Base-by-base conservation (phyloP, 2,888 invertebrate genomes). In the Dicyrtoma fusca region DNA sequence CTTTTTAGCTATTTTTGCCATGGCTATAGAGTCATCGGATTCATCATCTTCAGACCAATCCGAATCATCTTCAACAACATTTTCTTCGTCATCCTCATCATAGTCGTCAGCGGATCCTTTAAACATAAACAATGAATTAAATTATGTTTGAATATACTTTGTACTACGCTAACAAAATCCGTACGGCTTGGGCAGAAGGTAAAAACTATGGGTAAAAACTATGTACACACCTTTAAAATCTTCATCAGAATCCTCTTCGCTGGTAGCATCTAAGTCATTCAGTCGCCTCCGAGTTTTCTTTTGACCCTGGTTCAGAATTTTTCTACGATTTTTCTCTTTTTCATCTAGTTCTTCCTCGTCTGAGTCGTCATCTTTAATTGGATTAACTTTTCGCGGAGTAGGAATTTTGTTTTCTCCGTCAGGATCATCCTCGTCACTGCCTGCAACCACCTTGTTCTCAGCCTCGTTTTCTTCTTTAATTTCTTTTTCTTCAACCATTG, bases 211-310 rank as follows among this genome's bases (percentile, higher is more conserved):
- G 77, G 83, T 82, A 73, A 84, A 91, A 88, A 90, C 90, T 8
- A 5, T 34, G 8, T 34, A 8, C 0, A 91, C 89, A 53, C 93
- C 92, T 82, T 93, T 92, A 82, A 95, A 96, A 84, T 96, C 96
- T 83, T 95, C 95, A 71, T 88, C 89, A 44, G 89, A 89, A 83
- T 93, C 91, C 82, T 92, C 91, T 51, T 91, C 92, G 55, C 89
- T 89, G 26, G 88, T 87, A n/a, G 90, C 89, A 81, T 94, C 92
- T 66, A 94, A 84, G 62, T 90, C 90, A 82, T 93, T 93, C 55
- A 94, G 84, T 81, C 92, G 91, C 34, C 69, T 59, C 45, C 49
- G 26, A 25, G n/a, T 64, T 47, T 71, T 71, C 17, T 55, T 49
- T 34, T 62, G 63, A n/a, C 71, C 44, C 44, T 63, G 64, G 17